Conservation (phyloP, 1,140 invertebrate genomes). For the Parapsyche elsis region DNA sequence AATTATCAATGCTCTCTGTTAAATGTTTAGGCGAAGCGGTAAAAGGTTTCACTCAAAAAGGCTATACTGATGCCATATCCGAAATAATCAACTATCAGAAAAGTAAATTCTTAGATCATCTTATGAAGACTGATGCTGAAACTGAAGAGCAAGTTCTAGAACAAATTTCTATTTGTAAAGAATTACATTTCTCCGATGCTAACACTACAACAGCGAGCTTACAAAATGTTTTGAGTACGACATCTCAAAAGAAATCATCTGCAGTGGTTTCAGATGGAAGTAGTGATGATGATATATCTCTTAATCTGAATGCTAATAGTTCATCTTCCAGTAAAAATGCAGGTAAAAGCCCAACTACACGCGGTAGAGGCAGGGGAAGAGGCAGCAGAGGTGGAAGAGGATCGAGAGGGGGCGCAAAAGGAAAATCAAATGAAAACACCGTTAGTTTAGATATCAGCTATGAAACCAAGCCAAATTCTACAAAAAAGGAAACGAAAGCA, state of each 20-base stretch:
- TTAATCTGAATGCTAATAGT: neutral
- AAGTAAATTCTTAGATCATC: slow-evolving; percentile 40
- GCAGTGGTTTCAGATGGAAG: slow-evolving; percentile 26
- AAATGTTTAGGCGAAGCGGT: slow-evolving; percentile 54
- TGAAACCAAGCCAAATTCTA: neutral
- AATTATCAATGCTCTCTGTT: slow-evolving; percentile 51
- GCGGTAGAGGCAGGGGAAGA: slow-evolving; percentile 45
- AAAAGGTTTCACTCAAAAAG: slow-evolving; percentile 54
- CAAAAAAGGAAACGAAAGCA: neutral
- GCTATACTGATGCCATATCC: slow-evolving; percentile 45
- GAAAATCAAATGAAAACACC: neutral
- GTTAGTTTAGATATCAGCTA: slow-evolving; percentile 10
- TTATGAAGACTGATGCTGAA: slow-evolving; percentile 62
- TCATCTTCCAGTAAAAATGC: slow-evolving; percentile 5
- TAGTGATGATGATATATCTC: slow-evolving; percentile 37
- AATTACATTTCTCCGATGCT: slow-evolving; percentile 35
- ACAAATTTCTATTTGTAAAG: slow-evolving; percentile 58
- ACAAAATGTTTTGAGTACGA: slow-evolving; percentile 35
- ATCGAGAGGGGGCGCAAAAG: slow-evolving; percentile 37
- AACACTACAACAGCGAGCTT: neutral
- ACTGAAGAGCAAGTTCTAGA: slow-evolving; percentile 61
- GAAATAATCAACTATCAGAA: slow-evolving; percentile 48
- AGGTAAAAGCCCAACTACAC: neutral
- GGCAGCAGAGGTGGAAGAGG: slow-evolving; percentile 47
- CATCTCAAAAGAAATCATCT: slow-evolving; percentile 2